phyloP scores from a whole-genome alignment of 2,797 vertebrate genomes.

The Netta rufina region DNA sequence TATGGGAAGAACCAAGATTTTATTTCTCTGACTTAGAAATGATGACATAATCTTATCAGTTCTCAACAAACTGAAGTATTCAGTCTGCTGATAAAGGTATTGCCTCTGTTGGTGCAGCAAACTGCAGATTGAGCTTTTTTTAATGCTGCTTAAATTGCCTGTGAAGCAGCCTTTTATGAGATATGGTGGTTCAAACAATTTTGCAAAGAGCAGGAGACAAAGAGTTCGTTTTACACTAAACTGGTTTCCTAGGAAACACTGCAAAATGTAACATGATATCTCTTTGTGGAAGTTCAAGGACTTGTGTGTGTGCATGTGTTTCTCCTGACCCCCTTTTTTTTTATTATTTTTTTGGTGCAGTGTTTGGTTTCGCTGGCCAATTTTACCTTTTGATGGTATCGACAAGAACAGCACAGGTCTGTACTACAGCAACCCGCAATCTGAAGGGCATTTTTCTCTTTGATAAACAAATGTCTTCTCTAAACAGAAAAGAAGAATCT shows the following conservation, averaged over 20 bases:
- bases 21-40: constrained; percentile 64
- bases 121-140: constrained; percentile 72
- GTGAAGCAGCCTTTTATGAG: constrained; percentile 74
- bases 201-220: constrained; percentile 79
- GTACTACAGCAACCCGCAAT: neutral
- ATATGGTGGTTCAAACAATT: constrained; percentile 79
- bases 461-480: neutral
- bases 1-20: constrained; percentile 29
- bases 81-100: constrained; percentile 61
- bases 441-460: neutral
- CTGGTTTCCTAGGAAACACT: constrained; percentile 82
- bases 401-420: neutral
- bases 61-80: constrained; percentile 66
- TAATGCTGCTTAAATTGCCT: constrained; percentile 69
- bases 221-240: constrained; percentile 76
- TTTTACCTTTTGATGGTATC: constrained; percentile 31
- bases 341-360: constrained; percentile 4
- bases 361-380: constrained; percentile 7
- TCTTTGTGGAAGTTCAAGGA: constrained; percentile 79
- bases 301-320: neutral
- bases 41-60: constrained; percentile 61
- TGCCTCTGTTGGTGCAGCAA: constrained; percentile 62
- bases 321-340: constrained; percentile 31
- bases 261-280: constrained; percentile 68
- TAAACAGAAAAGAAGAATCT: constrained; percentile 12